phyloP scores from a whole-genome alignment of 2,113 vertebrate genomes.

The Aphelocoma coerulescens region DNA sequence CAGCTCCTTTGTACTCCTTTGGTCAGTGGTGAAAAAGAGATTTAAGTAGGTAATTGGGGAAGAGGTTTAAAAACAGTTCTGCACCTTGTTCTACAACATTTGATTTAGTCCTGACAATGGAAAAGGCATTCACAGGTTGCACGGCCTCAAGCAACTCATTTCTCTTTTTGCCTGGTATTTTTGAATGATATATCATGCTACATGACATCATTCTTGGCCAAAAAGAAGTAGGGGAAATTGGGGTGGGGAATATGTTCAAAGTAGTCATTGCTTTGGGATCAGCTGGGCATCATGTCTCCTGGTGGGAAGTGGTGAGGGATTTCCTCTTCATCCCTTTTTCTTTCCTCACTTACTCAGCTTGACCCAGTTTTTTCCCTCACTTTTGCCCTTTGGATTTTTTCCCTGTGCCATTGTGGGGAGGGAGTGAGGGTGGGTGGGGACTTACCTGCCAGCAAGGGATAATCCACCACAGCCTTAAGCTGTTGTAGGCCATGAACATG shows the following conservation, averaged over 20 bases:
- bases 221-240: rapidly evolving
- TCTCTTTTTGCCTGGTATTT: background rate
- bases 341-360: background rate
- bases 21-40: background rate
- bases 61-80: background rate
- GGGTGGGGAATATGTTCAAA: background rate
- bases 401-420: background rate
- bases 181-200: background rate
- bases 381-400: background rate
- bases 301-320: background rate
- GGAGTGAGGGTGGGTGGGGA: background rate
- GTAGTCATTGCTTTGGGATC: rapidly evolving
- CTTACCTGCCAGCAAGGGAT: background rate
- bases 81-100: background rate
- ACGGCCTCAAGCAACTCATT: background rate
- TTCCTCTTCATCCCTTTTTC: background rate
- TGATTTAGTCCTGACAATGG: background rate
- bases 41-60: background rate
- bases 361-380: rapidly evolving
- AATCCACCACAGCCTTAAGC: background rate
- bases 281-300: background rate
- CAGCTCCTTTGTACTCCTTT: background rate
- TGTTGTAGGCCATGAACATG: rapidly evolving
- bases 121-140: background rate
- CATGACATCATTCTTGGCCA: background rate